These are phyloP conservation scores for Boloria selene DNA, from an alignment of 2,888 invertebrate genomes.

Conservation along the genomic window DNA sequence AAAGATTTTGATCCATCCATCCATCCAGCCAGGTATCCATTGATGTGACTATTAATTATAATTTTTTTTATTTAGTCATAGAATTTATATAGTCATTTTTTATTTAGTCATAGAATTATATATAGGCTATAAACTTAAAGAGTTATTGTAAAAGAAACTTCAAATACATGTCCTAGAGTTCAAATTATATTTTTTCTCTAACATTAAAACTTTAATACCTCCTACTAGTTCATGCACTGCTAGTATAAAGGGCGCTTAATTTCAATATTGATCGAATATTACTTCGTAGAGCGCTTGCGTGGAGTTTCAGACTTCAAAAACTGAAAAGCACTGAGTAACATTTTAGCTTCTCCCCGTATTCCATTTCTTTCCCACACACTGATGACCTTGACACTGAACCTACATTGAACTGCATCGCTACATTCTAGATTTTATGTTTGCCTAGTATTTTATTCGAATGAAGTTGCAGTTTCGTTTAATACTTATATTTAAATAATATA, in stretches of 20 bases:
- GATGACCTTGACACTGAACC: slow-evolving; percentile 5
- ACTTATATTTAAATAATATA: neutral
- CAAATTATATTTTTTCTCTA: too few relatives aligned
- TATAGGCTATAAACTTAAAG: too few relatives aligned
- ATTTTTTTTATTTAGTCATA: too few relatives aligned
- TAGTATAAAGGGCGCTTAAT: slow-evolving; percentile 17
- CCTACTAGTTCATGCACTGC: slow-evolving; percentile 1
- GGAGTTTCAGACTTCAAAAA: slow-evolving; percentile 9
- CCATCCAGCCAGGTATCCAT: too few relatives aligned
- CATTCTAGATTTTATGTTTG: slow-evolving; percentile 8
- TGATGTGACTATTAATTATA: too few relatives aligned
- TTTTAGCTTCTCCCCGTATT: slow-evolving; percentile 15
- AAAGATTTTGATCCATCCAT: too few relatives aligned
- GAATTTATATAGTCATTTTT: too few relatives aligned
- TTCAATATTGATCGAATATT: slow-evolving; percentile 4
- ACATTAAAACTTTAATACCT: too few relatives aligned
- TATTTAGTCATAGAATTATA: too few relatives aligned
- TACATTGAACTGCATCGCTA: slow-evolving; percentile 2
- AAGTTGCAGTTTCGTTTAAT: slow-evolving; percentile 11
- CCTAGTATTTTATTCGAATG: slow-evolving; percentile 4
- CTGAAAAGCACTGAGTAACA: slow-evolving; percentile 21
- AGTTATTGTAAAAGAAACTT: too few relatives aligned
- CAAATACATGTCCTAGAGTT: too few relatives aligned
- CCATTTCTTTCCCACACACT: slow-evolving; percentile 8
- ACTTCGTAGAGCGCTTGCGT: slow-evolving; percentile 15